Evolutionary conservation across 2,888 invertebrate species (phyloP).

Genomic region (Timema podura): DNA sequence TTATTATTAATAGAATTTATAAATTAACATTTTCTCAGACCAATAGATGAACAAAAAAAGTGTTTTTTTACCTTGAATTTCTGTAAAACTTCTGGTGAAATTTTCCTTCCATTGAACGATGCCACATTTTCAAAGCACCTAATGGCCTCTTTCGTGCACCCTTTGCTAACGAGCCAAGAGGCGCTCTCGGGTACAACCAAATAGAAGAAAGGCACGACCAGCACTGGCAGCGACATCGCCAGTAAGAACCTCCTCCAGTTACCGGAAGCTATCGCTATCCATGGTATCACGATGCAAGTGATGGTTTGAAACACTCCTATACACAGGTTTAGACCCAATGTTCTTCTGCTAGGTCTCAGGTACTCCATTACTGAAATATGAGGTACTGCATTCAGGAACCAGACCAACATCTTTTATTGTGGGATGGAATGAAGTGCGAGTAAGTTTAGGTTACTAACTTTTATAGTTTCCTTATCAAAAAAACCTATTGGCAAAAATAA

Average conservation of each 20-base stretch:
- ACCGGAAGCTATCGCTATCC: constrained; percentile 47
- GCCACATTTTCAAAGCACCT: constrained; percentile 51
- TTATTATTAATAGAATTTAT: too few species aligned
- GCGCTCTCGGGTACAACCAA: constrained; percentile 52
- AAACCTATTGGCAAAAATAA: too few species aligned
- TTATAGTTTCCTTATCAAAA: too few species aligned
- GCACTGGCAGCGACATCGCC: constrained; percentile 41
- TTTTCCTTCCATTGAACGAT: constrained; percentile 47
- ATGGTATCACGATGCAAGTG: constrained; percentile 52
- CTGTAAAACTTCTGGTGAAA: constrained; percentile 45
- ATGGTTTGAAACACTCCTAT: constrained; percentile 57
- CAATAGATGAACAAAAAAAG: too few species aligned
- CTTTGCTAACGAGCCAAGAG: constrained; percentile 55
- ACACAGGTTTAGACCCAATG: constrained; percentile 54
- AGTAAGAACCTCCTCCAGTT: constrained; percentile 52
- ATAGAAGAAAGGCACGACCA: constrained; percentile 29
- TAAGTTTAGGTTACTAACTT: too few species aligned
- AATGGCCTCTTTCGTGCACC: constrained; percentile 49
- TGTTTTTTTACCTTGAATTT: constrained; percentile 42
- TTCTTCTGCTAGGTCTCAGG: constrained; percentile 52
- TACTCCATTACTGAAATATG: constrained; percentile 54
- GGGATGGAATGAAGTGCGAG: too few species aligned
- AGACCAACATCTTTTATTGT: too few species aligned
- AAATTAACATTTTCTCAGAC: too few species aligned
- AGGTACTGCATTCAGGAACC: too few species aligned